phyloP scores from a whole-genome alignment of 2,113 vertebrate species.

The Peromyscus californicus region DNA sequence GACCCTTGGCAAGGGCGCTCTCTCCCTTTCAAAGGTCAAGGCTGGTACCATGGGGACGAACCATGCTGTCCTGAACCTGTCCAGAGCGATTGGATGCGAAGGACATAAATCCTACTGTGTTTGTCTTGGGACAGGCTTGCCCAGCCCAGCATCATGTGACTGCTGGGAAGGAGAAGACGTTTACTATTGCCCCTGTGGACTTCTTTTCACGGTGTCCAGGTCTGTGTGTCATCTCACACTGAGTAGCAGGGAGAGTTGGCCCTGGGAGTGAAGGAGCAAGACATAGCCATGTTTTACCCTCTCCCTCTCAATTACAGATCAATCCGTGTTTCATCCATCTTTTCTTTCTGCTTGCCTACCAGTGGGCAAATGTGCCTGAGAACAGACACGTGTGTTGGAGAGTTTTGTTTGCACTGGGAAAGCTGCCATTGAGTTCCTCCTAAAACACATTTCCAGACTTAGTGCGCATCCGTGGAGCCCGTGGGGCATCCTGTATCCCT shows the following conservation, averaged over 20 bases:
- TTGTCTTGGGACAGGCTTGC: not conserved
- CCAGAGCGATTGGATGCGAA: not conserved
- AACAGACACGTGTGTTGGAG: not conserved
- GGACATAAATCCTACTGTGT: not conserved
- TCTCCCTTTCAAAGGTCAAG: conserved; percentile 62
- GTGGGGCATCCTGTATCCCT: rapidly evolving
- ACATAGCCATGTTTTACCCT: not conserved
- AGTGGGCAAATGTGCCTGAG: not conserved
- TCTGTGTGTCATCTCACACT: not conserved
- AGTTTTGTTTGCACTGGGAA: conserved; percentile 18
- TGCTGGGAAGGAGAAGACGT: not conserved
- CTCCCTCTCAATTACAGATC: not conserved
- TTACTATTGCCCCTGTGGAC: not conserved
- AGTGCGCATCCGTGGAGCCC: not conserved
- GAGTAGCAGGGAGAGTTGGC: not conserved
- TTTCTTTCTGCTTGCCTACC: not conserved
- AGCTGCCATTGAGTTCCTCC: not conserved
- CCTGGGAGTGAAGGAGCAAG: not conserved
- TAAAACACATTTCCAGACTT: not conserved
- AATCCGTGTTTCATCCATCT: not conserved
- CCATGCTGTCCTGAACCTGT: not conserved
- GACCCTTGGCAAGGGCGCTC: not conserved
- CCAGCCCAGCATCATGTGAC: not conserved
- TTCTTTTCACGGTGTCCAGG: not conserved
- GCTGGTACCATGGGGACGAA: not conserved